Conservation (phyloP, 2,888 invertebrate species). For the Podabrus alpinus region DNA sequence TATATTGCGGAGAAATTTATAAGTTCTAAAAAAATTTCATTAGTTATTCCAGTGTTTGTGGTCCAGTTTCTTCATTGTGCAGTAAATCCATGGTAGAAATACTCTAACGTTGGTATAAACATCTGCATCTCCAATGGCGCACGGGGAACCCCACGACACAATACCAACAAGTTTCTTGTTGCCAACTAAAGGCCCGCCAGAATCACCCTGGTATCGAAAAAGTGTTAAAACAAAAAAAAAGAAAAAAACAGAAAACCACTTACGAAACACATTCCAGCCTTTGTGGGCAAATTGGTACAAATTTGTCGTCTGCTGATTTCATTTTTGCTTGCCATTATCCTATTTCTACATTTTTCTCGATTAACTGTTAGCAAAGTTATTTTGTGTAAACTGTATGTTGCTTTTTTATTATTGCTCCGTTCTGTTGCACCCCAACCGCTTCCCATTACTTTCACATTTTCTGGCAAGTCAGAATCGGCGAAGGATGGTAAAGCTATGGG, state of each 20-base stretch:
- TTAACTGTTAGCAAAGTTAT: neutral
- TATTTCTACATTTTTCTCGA: neutral
- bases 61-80: neutral
- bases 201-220: constrained; percentile 4
- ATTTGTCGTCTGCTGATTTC: neutral
- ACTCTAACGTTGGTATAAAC: constrained; percentile 11
- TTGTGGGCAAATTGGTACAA: neutral
- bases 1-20: neutral
- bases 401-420: neutral
- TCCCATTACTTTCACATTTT: neutral
- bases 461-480: neutral
- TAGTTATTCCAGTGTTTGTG: neutral
- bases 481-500: neutral
- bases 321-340: neutral
- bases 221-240: neutral
- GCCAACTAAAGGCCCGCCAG: constrained; percentile 4
- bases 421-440: neutral
- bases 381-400: neutral
- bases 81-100: constrained; percentile 10
- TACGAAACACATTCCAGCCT: constrained; percentile 6
- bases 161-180: constrained; percentile 9
- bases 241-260: neutral
- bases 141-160: constrained; percentile 12
- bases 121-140: constrained; percentile 15
- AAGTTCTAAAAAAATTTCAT: neutral